A percentile compares a stretch with the other conserved stretches of the same genome.
Evolutionary conservation across 2,888 invertebrate genomes (phyloP).

Genomic region (Ceriagrion tenellum): DNA sequence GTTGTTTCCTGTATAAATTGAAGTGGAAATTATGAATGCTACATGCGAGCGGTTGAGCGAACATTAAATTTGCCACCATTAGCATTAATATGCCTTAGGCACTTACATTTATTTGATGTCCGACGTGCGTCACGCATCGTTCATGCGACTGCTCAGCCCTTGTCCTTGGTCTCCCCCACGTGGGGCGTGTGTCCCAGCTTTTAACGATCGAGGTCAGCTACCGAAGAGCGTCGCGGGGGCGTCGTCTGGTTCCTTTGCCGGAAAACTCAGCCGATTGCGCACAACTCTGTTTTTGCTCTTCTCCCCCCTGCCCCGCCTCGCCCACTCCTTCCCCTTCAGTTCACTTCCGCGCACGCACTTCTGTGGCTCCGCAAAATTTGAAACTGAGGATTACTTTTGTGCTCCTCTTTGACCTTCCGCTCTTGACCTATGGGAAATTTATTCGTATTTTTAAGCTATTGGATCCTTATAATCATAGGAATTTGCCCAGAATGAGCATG

Average conservation of each 20-base stretch:
- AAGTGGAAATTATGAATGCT: neutral
- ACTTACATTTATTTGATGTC: neutral
- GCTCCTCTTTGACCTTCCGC: no score
- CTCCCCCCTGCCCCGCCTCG: neutral
- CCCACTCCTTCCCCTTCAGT: neutral
- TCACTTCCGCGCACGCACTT: slow-evolving; percentile 58
- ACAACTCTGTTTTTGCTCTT: slow-evolving; percentile 50
- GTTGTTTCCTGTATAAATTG: neutral
- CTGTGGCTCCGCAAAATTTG: neutral
- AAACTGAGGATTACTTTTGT: neutral
- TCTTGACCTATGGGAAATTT: no score
- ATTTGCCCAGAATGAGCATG: no score
- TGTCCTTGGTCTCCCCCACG: slow-evolving; percentile 56
- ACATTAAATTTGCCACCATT: neutral
- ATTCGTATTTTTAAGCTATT: no score
- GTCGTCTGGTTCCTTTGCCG: slow-evolving; percentile 55
- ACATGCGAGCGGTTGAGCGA: neutral
- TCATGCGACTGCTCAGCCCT: neutral
- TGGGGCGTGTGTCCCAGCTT: slow-evolving; percentile 62
- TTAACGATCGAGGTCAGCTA: slow-evolving; percentile 67
- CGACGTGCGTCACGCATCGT: slow-evolving; percentile 17
- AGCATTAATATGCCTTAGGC: neutral
- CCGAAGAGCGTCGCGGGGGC: slow-evolving; percentile 59
- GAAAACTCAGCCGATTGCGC: slow-evolving; percentile 64
- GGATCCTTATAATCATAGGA: no score